Conservation (phyloP, 2,797 vertebrate genomes). For the Heteromormyrus szaboi region DNA sequence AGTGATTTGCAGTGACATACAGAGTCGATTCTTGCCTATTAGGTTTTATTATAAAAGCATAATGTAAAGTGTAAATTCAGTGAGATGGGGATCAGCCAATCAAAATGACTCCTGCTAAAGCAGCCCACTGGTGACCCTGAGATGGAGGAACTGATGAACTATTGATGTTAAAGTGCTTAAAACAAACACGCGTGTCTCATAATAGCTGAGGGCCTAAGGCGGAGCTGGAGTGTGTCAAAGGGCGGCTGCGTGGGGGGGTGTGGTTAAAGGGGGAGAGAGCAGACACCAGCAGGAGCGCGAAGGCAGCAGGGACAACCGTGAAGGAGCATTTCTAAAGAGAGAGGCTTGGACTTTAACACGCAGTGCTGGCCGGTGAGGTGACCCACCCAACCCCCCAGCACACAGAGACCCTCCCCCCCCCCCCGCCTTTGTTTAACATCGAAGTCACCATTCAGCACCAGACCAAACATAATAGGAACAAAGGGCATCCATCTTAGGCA, state of each 20-base stretch:
- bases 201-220: not conserved
- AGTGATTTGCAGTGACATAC: not conserved
- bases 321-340: not conserved
- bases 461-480: conserved; percentile 1
- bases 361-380: not conserved
- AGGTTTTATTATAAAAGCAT: not conserved
- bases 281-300: not conserved
- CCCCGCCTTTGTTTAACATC: not conserved
- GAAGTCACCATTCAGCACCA: not conserved
- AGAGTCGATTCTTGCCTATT: too few species aligned
- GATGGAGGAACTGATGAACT: not conserved
- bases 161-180: not conserved
- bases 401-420: too few species aligned
- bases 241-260: not conserved
- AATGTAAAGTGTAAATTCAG: not conserved
- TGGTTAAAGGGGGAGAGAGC: not conserved
- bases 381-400: not conserved
- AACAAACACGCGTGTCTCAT: not conserved
- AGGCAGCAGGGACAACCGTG: not conserved
- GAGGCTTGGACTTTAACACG: not conserved
- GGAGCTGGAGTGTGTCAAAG: not conserved
- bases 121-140: not conserved
- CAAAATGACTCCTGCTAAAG: conserved; percentile 4
- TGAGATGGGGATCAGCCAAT: not conserved
- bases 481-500: not conserved